Base-by-base conservation (phyloP, 2,113 vertebrate species). In the Ophiodon elongatus region DNA sequence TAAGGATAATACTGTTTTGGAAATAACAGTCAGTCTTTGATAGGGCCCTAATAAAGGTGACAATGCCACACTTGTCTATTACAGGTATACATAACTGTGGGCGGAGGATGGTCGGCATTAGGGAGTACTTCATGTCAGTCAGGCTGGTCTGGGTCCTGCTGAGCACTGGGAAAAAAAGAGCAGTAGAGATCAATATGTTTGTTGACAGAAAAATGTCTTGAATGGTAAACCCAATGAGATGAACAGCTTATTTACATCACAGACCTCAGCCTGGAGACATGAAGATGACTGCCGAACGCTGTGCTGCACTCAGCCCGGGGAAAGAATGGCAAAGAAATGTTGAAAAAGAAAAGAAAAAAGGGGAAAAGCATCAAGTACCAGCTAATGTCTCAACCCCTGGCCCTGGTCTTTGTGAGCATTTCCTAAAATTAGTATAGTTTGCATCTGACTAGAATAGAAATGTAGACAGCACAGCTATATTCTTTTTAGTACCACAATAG, bases 121-220 rank as follows among this genome's bases (percentile, higher is more conserved):
- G 64, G 45, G 8, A 65, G 23, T 57, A 0, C 33, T 50, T 79
- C 21, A 15, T 73, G 76, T 79, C 57, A 83, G 63, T 68, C 71
- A 83, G 75, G 39, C 47, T 67, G 57, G 37, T 60, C 50, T 57
- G 4, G 21, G 15, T 25, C 50, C 39, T 33, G 73, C 66, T 66
- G 82, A 82, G 52, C 86, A 75, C 75, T 35, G 14, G 37, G 79
- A 13, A 19, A 15, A 33, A 75, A 31, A 80, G 71, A 84, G 66
- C 15, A 82, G 35, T 8, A 66, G 41, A n/a, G 62, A 75, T 37
- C 50, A n/a, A 79, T 68, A 72, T 82, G 72, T 80, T 73, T 87
- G 63, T 69, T 2, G 50, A 81, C 29, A 35, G 35, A 60, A 37
- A 80, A 47, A 85, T 14, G 25, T 54, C n/a, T 2, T 54, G 41